phyloP scores from a whole-genome alignment of 2,888 invertebrate species.

The Rhagophthalmus giganteus region DNA sequence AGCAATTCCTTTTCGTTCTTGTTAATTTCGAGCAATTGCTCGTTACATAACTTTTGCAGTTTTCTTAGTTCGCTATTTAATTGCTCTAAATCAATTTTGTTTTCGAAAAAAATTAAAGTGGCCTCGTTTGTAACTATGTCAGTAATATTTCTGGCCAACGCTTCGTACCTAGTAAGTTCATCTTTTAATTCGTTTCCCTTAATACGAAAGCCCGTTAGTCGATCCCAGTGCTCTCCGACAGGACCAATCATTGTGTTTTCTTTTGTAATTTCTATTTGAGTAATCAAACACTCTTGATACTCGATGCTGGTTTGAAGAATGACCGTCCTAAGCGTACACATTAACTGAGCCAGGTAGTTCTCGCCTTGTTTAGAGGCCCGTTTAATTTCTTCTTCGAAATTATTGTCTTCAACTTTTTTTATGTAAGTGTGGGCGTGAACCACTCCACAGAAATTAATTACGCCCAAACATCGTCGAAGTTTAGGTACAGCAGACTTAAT shows the following conservation, averaged over 20 bases:
- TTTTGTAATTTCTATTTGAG: constrained; percentile 49
- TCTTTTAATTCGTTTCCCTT: constrained; percentile 45
- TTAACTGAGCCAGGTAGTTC: constrained; percentile 44
- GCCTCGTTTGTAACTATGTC: constrained; percentile 44
- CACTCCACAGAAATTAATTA: background rate
- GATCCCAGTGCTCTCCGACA: constrained; percentile 46
- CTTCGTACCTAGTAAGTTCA: constrained; percentile 46
- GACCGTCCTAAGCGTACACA: constrained; percentile 45
- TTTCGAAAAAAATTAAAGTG: constrained; percentile 28
- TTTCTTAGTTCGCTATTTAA: constrained; percentile 35
- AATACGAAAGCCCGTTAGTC: constrained; percentile 46
- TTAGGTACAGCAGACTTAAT: background rate
- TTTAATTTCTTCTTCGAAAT: constrained; percentile 32
- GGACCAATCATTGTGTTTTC: constrained; percentile 42
- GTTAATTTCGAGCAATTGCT: constrained; percentile 45
- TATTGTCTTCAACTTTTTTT: background rate
- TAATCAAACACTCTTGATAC: constrained; percentile 47
- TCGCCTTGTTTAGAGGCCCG: constrained; percentile 43
- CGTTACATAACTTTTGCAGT: constrained; percentile 41
- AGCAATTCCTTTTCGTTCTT: constrained; percentile 46
- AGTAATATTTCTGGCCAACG: constrained; percentile 46
- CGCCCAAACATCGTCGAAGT: background rate
- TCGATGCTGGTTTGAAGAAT: constrained; percentile 46
- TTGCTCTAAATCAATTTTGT: constrained; percentile 28
- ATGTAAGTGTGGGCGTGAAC: background rate